Evolutionary conservation across 2,797 vertebrate species (phyloP).

Genomic region (Sebastes umbrosus): DNA sequence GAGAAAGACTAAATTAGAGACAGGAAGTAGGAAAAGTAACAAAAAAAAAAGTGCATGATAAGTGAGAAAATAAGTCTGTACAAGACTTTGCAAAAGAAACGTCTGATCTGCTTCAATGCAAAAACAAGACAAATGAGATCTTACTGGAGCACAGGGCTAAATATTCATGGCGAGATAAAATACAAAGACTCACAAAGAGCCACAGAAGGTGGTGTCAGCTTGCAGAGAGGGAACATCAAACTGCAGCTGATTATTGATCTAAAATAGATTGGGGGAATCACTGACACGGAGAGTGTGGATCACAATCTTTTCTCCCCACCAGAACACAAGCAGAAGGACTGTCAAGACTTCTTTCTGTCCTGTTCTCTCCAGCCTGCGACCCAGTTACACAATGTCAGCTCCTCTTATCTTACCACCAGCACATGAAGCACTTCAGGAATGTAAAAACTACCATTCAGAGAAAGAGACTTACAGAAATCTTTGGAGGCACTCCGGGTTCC

Average conservation of each 20-base stretch:
- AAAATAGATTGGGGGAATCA: slow-evolving; percentile 40
- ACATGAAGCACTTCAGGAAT: slow-evolving; percentile 23
- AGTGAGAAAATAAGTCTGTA: neutral
- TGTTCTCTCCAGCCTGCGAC: slow-evolving; percentile 29
- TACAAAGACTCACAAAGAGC: slow-evolving; percentile 23
- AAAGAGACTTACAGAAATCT: slow-evolving; percentile 87
- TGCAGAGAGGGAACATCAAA: slow-evolving; percentile 35
- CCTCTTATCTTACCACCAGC: slow-evolving; percentile 7
- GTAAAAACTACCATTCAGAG: neutral
- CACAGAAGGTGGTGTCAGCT: slow-evolving; percentile 36
- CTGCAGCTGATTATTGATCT: slow-evolving; percentile 34
- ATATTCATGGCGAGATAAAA: slow-evolving; percentile 28
- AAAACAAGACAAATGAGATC: slow-evolving; percentile 7
- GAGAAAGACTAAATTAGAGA: slow-evolving; percentile 21
- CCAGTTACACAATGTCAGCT: slow-evolving; percentile 38
- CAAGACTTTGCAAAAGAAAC: slow-evolving; percentile 23
- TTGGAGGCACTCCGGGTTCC: slow-evolving; percentile 80
- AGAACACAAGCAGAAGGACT: slow-evolving; percentile 8
- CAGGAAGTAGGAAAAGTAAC: neutral
- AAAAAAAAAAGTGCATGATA: neutral
- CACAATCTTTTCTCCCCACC: neutral
- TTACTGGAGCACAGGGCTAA: slow-evolving; percentile 16
- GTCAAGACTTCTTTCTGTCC: slow-evolving; percentile 25
- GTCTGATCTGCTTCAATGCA: slow-evolving; percentile 28
- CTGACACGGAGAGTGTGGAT: neutral